Percentiles rank a stretch among this genome's conserved stretches.
phyloP scores from a whole-genome alignment of 2,797 vertebrate species.

The Helicolenus hilgendorfi region DNA sequence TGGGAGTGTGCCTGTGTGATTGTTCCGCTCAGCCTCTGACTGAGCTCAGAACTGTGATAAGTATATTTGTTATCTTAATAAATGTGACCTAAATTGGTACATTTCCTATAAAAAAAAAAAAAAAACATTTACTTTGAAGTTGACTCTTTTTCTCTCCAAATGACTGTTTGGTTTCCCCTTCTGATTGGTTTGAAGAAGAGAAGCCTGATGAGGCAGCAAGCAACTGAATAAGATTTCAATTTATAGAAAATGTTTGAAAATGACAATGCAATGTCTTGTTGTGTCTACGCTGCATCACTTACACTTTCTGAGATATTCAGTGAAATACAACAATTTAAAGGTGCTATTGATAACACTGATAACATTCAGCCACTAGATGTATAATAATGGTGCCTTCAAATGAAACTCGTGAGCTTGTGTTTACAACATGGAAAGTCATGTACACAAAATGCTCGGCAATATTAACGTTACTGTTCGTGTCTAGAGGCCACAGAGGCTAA shows the following conservation, averaged over 20 bases:
- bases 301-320: neutral
- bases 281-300: neutral
- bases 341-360: too few species aligned
- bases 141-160: neutral
- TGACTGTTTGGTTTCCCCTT: neutral
- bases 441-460: too few species aligned
- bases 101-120: neutral
- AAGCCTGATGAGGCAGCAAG: neutral
- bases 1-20: too few species aligned
- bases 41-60: neutral
- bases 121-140: neutral
- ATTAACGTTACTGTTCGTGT: too few species aligned
- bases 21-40: neutral
- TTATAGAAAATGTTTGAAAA: neutral
- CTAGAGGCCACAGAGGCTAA: too few species aligned
- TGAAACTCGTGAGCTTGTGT: too few species aligned
- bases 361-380: too few species aligned
- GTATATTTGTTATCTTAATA: neutral
- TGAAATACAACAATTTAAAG: neutral
- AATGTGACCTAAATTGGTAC: neutral
- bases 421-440: too few species aligned
- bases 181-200: neutral
- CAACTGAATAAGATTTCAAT: neutral
- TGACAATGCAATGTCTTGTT: neutral
- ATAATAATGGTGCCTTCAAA: too few species aligned